phyloP scores from a whole-genome alignment of 2,888 invertebrate species.

The Chydorus sphaericus region DNA sequence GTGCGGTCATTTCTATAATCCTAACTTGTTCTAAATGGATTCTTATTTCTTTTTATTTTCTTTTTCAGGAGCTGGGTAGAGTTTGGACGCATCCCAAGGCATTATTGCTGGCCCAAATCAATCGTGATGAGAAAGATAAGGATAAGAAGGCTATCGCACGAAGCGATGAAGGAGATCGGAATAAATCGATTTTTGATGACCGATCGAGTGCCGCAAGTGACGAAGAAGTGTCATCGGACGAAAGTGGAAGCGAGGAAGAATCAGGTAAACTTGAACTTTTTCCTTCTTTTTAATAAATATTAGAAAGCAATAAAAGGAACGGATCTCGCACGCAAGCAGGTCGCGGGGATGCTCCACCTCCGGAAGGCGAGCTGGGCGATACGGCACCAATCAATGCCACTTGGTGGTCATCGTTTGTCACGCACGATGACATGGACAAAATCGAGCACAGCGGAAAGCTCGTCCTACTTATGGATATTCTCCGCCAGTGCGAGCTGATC shows the following conservation, averaged over 20 bases:
- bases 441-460: constrained; percentile 65
- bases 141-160: too few species aligned
- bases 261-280: constrained; percentile 16
- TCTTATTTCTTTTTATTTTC: too few species aligned
- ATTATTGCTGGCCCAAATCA: background rate
- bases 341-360: constrained; percentile 16
- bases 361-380: constrained; percentile 16
- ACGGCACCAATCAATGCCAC: background rate
- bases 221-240: constrained; percentile 17
- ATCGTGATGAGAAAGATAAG: too few species aligned
- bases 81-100: constrained; percentile 63
- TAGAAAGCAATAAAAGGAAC: too few species aligned
- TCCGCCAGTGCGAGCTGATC: constrained; percentile 80
- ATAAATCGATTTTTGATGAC: too few species aligned
- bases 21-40: too few species aligned
- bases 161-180: too few species aligned
- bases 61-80: constrained; percentile 51
- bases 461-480: constrained; percentile 64
- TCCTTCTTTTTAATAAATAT: too few species aligned
- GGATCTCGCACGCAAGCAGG: constrained; percentile 25
- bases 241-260: constrained; percentile 25
- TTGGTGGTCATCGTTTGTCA: constrained; percentile 73
- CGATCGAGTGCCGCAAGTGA: too few species aligned
- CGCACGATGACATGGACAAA: constrained; percentile 62
- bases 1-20: too few species aligned